phyloP scores from a whole-genome alignment of 2,797 vertebrate species.

The Pogonophryne albipinna region DNA sequence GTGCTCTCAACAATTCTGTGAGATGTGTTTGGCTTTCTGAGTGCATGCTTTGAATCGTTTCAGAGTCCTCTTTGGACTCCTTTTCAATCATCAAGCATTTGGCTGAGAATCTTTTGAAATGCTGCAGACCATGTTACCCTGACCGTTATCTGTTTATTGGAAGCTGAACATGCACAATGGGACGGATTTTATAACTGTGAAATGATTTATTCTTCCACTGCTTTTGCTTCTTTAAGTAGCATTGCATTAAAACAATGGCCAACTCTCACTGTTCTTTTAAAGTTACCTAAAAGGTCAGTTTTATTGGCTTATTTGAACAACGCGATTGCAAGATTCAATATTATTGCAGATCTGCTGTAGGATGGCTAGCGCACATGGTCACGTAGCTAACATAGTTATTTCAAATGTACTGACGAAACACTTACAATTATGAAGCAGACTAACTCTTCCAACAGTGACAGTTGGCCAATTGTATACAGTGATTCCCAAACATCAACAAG shows the following conservation, averaged over 20 bases:
- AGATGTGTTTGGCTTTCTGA: conserved; percentile 56
- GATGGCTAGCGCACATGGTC: too few species aligned
- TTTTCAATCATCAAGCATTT: conserved; percentile 20
- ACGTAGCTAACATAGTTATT: too few species aligned
- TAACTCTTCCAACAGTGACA: too few species aligned
- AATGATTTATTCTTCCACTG: not conserved
- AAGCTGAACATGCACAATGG: conserved; percentile 13
- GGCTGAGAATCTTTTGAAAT: conserved; percentile 20
- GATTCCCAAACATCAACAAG: too few species aligned
- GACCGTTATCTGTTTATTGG: conserved; percentile 8
- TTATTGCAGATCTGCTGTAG: too few species aligned
- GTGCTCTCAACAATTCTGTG: conserved; percentile 40
- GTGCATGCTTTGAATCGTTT: conserved; percentile 29
- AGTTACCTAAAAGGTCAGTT: too few species aligned
- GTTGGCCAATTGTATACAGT: too few species aligned
- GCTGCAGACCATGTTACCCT: not conserved
- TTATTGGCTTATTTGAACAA: too few species aligned
- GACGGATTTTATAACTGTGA: conserved; percentile 7
- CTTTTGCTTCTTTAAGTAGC: not conserved
- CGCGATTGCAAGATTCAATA: too few species aligned
- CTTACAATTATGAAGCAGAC: too few species aligned
- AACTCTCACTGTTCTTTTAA: too few species aligned
- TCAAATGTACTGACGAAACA: too few species aligned
- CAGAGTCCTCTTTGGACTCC: conserved; percentile 22
- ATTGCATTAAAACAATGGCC: not conserved